Conservation (phyloP, 2,888 invertebrate genomes). For the Phania funesta region DNA sequence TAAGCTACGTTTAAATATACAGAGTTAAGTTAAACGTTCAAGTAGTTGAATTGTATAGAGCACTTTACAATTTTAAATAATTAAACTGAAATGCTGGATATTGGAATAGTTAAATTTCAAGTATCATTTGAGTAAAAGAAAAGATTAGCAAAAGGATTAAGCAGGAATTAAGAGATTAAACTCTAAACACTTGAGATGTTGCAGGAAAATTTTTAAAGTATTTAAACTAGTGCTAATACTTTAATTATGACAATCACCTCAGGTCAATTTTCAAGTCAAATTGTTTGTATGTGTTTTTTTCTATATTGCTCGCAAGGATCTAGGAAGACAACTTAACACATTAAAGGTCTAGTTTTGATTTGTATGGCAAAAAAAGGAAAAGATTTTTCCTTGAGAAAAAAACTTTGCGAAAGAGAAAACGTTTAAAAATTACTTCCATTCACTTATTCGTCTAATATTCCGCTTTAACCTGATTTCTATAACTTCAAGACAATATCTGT, state of each 20-base stretch:
- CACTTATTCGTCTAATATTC: background rate
- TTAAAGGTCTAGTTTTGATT: slow-evolving; percentile 27
- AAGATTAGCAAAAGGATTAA: slow-evolving; percentile 34
- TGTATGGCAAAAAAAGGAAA: background rate
- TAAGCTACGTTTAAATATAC: background rate
- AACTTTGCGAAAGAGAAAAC: background rate
- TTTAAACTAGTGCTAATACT: background rate
- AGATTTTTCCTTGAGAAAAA: background rate
- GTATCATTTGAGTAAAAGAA: slow-evolving; percentile 40
- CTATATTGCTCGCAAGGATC: background rate
- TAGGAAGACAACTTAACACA: slow-evolving; percentile 43
- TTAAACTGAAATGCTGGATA: background rate
- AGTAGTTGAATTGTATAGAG: slow-evolving; percentile 8
- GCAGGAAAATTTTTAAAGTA: background rate
- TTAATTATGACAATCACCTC: slow-evolving; percentile 26
- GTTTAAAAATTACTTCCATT: slow-evolving; percentile 12
- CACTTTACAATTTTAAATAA: background rate
- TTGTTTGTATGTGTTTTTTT: background rate
- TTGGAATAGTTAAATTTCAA: background rate
- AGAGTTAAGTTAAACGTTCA: slow-evolving; percentile 16
- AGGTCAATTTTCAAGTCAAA: slow-evolving; percentile 11
- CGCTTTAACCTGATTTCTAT: slow-evolving; percentile 9
- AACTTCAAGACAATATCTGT: slow-evolving; percentile 1
- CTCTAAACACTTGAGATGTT: background rate
- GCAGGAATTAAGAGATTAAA: slow-evolving; percentile 25